These are phyloP conservation scores for Hofmannophila pseudospretella DNA, from an alignment of 2,888 invertebrate species.

Conservation along the genomic window DNA sequence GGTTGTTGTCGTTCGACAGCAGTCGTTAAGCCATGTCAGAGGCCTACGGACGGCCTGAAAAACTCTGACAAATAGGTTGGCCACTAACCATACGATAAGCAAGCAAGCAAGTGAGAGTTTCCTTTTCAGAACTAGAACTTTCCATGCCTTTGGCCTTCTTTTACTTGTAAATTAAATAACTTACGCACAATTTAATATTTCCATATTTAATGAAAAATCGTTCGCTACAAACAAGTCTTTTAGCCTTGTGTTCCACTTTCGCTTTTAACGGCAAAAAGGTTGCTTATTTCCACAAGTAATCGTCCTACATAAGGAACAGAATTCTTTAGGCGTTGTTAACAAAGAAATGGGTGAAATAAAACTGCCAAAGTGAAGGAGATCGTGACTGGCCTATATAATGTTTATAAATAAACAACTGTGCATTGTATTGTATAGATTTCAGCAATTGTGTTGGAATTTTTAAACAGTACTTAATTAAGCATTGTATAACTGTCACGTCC, in stretches of 20 bases:
- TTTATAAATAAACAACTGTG: slow-evolving; percentile 5
- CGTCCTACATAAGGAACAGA: slow-evolving; percentile 10
- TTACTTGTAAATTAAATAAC: not conserved
- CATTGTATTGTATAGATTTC: not conserved
- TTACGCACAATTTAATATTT: not conserved
- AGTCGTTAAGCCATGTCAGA: too few species aligned
- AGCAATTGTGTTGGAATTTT: not conserved
- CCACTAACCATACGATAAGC: too few species aligned
- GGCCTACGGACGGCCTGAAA: too few species aligned
- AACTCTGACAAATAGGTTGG: too few species aligned
- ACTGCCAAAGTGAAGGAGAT: slow-evolving; percentile 4
- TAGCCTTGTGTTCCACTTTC: slow-evolving; percentile 48
- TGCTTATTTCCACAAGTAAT: slow-evolving; percentile 27
- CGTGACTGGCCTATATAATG: slow-evolving; percentile 15
- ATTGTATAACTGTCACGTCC: too few species aligned
- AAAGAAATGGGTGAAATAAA: not conserved
- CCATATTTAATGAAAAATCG: slow-evolving; percentile 22
- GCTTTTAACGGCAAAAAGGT: slow-evolving; percentile 44
- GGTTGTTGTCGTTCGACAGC: too few species aligned
- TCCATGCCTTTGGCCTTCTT: too few species aligned
- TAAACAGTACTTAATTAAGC: too few species aligned
- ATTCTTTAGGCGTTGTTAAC: slow-evolving; percentile 1
- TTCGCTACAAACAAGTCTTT: slow-evolving; percentile 37
- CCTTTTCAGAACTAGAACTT: too few species aligned
- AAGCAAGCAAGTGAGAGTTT: too few species aligned